Evolutionary conservation across 2,888 invertebrate genomes (phyloP).

Genomic region (Dorcus hopei): DNA sequence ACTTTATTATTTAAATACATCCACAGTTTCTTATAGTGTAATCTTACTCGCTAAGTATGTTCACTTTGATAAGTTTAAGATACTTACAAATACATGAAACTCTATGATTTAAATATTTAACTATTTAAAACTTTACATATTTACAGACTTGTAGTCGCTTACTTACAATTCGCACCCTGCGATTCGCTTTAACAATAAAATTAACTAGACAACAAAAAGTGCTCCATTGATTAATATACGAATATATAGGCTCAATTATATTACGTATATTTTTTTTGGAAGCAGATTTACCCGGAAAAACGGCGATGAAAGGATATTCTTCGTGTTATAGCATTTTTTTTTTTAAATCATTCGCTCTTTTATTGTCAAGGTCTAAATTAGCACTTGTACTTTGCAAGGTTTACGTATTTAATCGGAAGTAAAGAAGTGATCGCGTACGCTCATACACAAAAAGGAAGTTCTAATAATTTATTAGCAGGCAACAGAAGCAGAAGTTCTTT

Average conservation of each 20-base stretch:
- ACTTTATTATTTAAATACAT: not conserved
- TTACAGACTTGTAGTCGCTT: slow-evolving; percentile 17
- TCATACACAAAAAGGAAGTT: no score
- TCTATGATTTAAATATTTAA: not conserved
- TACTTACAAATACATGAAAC: not conserved
- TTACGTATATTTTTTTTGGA: slow-evolving; percentile 34
- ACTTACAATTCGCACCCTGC: slow-evolving; percentile 45
- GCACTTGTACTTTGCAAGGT: no score
- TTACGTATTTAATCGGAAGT: no score
- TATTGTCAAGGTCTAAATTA: no score
- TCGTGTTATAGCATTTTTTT: not conserved
- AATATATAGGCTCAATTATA: slow-evolving; percentile 46
- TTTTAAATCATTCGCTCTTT: not conserved
- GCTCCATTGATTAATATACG: slow-evolving; percentile 31
- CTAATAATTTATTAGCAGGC: no score
- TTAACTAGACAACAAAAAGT: slow-evolving; percentile 4
- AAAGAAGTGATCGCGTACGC: no score
- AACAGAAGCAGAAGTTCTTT: no score
- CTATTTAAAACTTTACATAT: slow-evolving; percentile 12
- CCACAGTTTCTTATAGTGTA: not conserved
- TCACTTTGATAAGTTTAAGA: not conserved
- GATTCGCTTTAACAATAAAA: slow-evolving; percentile 38
- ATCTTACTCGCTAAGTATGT: not conserved
- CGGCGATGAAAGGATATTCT: not conserved
- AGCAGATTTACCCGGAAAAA: not conserved